Percentiles rank a stretch among this genome's conserved stretches.
Conservation (phyloP, 2,888 invertebrate species). For the Dimorphilus gyrociliatus region DNA sequence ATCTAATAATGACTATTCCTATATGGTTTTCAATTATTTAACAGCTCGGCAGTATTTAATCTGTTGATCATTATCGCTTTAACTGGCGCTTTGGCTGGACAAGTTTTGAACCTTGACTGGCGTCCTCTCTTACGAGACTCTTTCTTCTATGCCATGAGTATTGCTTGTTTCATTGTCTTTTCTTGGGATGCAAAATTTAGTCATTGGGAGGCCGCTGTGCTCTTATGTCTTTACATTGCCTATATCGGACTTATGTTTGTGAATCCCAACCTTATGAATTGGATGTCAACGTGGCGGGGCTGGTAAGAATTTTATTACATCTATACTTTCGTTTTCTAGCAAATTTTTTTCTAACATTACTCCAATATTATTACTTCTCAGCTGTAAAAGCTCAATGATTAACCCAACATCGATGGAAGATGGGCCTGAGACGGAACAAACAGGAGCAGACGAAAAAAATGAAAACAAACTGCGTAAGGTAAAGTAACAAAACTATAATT, state of each 20-base stretch:
- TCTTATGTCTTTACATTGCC: conserved; percentile 12
- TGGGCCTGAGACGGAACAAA: not conserved
- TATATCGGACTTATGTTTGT: conserved; percentile 16
- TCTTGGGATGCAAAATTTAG: conserved; percentile 11
- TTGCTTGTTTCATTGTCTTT: conserved; percentile 14
- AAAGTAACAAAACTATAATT: not conserved
- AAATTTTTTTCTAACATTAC: not conserved
- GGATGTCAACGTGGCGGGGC: conserved; percentile 10
- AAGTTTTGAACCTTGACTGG: conserved; percentile 16
- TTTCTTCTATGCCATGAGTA: conserved; percentile 16
- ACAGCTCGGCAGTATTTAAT: conserved; percentile 18
- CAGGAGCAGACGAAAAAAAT: not conserved
- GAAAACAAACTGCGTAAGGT: not conserved
- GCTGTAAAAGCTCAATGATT: no score
- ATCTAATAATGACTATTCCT: no score
- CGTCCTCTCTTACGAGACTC: conserved; percentile 13
- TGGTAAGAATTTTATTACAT: conserved; percentile 5
- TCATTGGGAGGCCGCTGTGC: conserved; percentile 12
- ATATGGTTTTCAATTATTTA: conserved; percentile 8
- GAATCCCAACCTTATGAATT: conserved; percentile 13
- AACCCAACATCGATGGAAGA: no score
- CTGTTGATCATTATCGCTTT: conserved; percentile 16
- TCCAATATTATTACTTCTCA: no score
- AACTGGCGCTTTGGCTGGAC: conserved; percentile 15
- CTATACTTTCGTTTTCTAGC: not conserved